Conservation (phyloP, 1,140 invertebrate genomes). For the Myzus persicae region DNA sequence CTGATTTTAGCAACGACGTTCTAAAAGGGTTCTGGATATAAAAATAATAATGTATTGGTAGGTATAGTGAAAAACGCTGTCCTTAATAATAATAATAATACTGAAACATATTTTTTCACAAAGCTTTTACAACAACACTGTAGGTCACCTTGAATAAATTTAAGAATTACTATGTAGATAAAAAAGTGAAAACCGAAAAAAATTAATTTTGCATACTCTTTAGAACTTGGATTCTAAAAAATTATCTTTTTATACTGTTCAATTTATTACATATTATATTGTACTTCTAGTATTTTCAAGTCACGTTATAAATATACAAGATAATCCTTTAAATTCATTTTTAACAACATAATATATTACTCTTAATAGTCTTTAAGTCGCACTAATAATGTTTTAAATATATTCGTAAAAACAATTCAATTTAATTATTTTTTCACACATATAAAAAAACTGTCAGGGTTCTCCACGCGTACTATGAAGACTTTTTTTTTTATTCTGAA, state of each 20-base stretch:
- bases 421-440: no score
- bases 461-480: no score
- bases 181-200: neutral
- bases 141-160: neutral
- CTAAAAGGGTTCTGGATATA: neutral
- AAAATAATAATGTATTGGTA: neutral
- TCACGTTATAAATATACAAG: no score
- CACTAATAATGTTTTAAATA: no score
- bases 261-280: neutral
- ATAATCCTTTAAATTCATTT: no score
- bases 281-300: no score
- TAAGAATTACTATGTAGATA: neutral
- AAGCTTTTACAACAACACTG: neutral
- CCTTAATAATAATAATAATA: conserved; percentile 31
- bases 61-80: neutral
- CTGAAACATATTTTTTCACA: neutral
- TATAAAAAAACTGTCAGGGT: no score
- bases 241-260: neutral
- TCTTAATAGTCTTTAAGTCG: no score
- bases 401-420: no score
- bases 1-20: neutral
- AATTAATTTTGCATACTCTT: neutral
- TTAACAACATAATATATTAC: no score
- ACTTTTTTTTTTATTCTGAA: no score
- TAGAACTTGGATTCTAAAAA: neutral